phyloP scores from a whole-genome alignment of 2,888 invertebrate genomes.

The Drosophila putrida region DNA sequence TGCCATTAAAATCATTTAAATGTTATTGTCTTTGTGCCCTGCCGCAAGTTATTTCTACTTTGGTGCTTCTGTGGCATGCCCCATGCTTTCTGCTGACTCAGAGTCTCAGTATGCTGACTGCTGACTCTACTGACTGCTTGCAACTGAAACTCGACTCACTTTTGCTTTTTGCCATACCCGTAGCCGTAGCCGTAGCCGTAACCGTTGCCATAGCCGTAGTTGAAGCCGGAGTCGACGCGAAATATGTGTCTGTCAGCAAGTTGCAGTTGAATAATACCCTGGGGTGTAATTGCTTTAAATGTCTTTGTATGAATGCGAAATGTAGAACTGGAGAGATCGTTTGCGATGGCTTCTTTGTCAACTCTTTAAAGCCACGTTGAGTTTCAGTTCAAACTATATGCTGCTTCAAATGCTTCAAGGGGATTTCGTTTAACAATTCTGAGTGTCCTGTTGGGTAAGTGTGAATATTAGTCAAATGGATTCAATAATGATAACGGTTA shows the following conservation, averaged over 20 bases:
- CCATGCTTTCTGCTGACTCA: constrained; percentile 72
- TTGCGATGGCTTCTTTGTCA: constrained; percentile 38
- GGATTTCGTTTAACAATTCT: not conserved
- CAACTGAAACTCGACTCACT: constrained; percentile 58
- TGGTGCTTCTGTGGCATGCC: constrained; percentile 75
- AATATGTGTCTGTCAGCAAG: constrained; percentile 77
- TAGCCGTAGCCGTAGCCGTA: constrained; percentile 1
- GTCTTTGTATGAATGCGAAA: constrained; percentile 76
- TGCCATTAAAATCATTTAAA: constrained; percentile 81
- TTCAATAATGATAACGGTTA: constrained; percentile 16
- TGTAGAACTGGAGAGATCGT: constrained; percentile 52
- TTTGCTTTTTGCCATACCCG: constrained; percentile 60
- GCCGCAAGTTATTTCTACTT: constrained; percentile 76
- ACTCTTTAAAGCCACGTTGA: constrained; percentile 29
- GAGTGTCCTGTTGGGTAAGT: not conserved
- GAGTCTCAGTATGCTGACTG: constrained; percentile 25
- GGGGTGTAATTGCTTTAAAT: constrained; percentile 80
- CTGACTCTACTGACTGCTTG: constrained; percentile 11
- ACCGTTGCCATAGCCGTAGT: constrained; percentile 16
- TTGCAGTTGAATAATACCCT: constrained; percentile 77
- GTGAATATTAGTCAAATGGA: constrained; percentile 12
- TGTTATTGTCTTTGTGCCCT: constrained; percentile 74
- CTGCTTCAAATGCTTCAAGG: not conserved
- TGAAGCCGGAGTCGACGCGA: constrained; percentile 27
- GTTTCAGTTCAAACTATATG: not conserved